Evolutionary conservation across 2,888 invertebrate species (phyloP).

Genomic region (Ctenicera cuprea): DNA sequence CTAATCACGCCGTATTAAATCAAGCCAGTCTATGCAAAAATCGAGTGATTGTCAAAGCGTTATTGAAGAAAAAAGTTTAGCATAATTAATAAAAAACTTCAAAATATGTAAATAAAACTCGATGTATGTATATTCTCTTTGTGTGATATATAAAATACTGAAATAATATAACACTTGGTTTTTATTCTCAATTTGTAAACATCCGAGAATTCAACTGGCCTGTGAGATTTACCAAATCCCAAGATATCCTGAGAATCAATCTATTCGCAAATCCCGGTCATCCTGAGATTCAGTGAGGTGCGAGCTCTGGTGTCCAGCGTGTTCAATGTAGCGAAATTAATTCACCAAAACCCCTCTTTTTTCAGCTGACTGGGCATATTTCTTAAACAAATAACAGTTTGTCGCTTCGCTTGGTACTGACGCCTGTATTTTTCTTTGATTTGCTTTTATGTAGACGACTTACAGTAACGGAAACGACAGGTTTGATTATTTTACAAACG

Average conservation of each 20-base stretch:
- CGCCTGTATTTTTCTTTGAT: conserved; percentile 35
- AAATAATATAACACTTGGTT: conserved; percentile 60
- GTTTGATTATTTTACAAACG: not conserved
- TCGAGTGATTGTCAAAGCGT: conserved; percentile 36
- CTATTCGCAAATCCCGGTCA: conserved; percentile 58
- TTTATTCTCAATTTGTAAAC: conserved; percentile 4
- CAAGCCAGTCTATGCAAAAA: conserved; percentile 29
- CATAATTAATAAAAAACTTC: conserved; percentile 66
- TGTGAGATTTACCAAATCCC: conserved; percentile 48
- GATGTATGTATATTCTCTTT: conserved; percentile 74
- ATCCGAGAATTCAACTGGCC: conserved; percentile 14
- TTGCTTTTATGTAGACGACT: conserved; percentile 19
- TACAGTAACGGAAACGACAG: not conserved
- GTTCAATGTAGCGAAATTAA: conserved; percentile 51
- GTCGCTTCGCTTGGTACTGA: conserved; percentile 46
- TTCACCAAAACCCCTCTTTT: conserved; percentile 45
- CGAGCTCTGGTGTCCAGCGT: conserved; percentile 58
- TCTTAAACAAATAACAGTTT: conserved; percentile 53
- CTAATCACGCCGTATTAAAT: conserved; percentile 6
- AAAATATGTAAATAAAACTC: conserved; percentile 71
- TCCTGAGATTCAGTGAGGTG: conserved; percentile 61
- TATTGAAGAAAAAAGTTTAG: conserved; percentile 39
- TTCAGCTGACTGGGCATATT: conserved; percentile 48
- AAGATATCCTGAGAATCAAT: conserved; percentile 56
- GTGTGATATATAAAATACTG: conserved; percentile 74